These are phyloP conservation scores for Pediacus dermestoides DNA, from an alignment of 2,888 invertebrate species.

Conservation along the genomic window DNA sequence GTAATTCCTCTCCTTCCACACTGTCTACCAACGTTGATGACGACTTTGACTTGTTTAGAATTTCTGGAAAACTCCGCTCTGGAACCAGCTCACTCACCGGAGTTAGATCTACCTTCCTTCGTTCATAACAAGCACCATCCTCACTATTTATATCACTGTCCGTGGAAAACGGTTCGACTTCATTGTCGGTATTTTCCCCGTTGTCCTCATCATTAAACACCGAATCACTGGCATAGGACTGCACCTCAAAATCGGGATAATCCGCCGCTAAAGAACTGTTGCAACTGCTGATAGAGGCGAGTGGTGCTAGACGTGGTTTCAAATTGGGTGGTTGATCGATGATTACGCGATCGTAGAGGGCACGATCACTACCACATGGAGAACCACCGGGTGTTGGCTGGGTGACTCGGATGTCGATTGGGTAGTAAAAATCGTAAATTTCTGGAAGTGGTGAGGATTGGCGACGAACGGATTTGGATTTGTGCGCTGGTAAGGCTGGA, in stretches of 20 bases:
- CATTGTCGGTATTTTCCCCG: slow-evolving; percentile 73
- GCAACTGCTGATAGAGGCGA: slow-evolving; percentile 77
- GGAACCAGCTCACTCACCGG: slow-evolving; percentile 14
- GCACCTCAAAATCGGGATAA: slow-evolving; percentile 65
- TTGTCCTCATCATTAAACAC: slow-evolving; percentile 57
- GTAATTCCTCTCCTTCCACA: slow-evolving; percentile 26
- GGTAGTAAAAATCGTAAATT: slow-evolving; percentile 47
- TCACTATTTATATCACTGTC: slow-evolving; percentile 66
- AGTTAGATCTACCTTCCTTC: slow-evolving; percentile 8
- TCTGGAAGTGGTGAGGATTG: slow-evolving; percentile 45
- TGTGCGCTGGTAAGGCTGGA: slow-evolving; percentile 57
- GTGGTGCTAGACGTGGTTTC: slow-evolving; percentile 61
- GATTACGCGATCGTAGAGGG: slow-evolving; percentile 49
- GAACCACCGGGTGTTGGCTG: slow-evolving; percentile 81
- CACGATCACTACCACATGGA: slow-evolving; percentile 69
- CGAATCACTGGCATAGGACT: slow-evolving; percentile 72
- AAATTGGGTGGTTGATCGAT: slow-evolving; percentile 28
- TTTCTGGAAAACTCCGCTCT: slow-evolving; percentile 10
- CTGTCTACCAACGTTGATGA: slow-evolving; percentile 8
- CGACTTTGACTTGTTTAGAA: slow-evolving; percentile 14
- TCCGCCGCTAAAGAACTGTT: slow-evolving; percentile 62
- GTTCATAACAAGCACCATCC: slow-evolving; percentile 34
- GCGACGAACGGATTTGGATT: slow-evolving; percentile 46
- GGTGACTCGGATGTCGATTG: slow-evolving; percentile 59
- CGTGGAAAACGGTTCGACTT: slow-evolving; percentile 73